A percentile compares a stretch with the other conserved stretches of the same genome.
phyloP scores from a whole-genome alignment of 1,140 invertebrate genomes.

The Drosophila punjabiensis region DNA sequence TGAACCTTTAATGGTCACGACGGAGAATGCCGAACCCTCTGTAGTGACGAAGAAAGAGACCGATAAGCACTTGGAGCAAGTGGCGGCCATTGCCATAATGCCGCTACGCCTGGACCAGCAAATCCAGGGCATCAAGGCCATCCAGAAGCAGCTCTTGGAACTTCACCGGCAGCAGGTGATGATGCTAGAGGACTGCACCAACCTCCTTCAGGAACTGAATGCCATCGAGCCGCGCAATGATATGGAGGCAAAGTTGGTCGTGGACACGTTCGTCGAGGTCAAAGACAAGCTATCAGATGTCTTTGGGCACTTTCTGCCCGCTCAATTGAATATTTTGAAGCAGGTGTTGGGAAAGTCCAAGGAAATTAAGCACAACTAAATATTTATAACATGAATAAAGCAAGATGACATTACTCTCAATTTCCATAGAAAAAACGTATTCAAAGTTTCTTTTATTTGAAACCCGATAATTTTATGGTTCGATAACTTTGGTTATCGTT shows the following conservation, averaged over 20 bases:
- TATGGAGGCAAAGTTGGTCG: slow-evolving; percentile 21
- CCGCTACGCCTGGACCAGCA: slow-evolving; percentile 35
- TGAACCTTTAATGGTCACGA: too few relatives aligned
- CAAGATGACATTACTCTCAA: not conserved
- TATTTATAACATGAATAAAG: not conserved
- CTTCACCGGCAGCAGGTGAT: slow-evolving; percentile 34
- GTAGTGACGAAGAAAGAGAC: not conserved
- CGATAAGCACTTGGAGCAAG: slow-evolving; percentile 23
- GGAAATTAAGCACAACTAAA: not conserved
- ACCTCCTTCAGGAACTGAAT: slow-evolving; percentile 38
- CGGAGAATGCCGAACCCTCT: not conserved
- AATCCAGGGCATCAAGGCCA: slow-evolving; percentile 19
- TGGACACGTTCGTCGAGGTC: slow-evolving; percentile 27
- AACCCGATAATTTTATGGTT: not conserved
- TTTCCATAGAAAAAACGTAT: not conserved
- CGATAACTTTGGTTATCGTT: slow-evolving; percentile 6
- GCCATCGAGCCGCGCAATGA: slow-evolving; percentile 2
- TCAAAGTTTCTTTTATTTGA: not conserved
- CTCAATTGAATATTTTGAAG: slow-evolving; percentile 36
- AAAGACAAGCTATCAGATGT: slow-evolving; percentile 44
- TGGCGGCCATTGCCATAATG: slow-evolving; percentile 31
- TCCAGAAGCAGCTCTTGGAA: slow-evolving; percentile 38
- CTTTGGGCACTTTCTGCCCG: slow-evolving; percentile 33
- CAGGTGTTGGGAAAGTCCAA: not conserved
- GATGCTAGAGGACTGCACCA: slow-evolving; percentile 36